Percentiles rank a stretch among this genome's conserved stretches.
These are phyloP conservation scores for Chaetodon trifasciatus DNA, from an alignment of 2,797 vertebrate genomes.

Conservation along the genomic window DNA sequence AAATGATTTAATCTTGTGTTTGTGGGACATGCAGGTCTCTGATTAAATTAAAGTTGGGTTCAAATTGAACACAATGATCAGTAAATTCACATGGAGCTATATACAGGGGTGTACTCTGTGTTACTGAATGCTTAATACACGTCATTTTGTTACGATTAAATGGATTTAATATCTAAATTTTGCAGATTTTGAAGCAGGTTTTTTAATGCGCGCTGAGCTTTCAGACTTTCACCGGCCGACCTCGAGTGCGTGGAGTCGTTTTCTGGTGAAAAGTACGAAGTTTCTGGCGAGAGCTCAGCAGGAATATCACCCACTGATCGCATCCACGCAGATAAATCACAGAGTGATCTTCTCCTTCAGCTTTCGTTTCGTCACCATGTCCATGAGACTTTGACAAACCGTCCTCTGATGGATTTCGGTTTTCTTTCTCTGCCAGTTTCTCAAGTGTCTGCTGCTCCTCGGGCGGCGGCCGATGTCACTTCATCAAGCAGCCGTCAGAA, in stretches of 20 bases:
- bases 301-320: not conserved
- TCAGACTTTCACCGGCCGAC: too few species aligned
- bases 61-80: not conserved
- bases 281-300: too few species aligned
- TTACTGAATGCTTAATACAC: too few species aligned
- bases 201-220: not conserved
- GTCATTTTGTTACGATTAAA: not conserved
- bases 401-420: not conserved
- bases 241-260: too few species aligned
- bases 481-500: slow-evolving; percentile 33
- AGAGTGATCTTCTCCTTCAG: not conserved
- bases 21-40: not conserved
- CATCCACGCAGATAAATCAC: not conserved
- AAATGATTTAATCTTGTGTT: not conserved
- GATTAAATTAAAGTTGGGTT: not conserved
- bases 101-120: too few species aligned
- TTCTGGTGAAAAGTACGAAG: too few species aligned
- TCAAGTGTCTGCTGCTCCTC: not conserved
- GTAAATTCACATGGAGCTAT: not conserved
- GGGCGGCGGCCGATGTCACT: slow-evolving; percentile 24
- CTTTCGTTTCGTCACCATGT: slow-evolving; percentile 7
- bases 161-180: not conserved
- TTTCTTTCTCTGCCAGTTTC: not conserved
- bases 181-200: not conserved
- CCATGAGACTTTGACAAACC: not conserved